A percentile compares a stretch with the other conserved stretches of the same genome.
These are phyloP conservation scores for Sandelia bainsii DNA, from an alignment of 2,797 vertebrate genomes.

Conservation along the genomic window DNA sequence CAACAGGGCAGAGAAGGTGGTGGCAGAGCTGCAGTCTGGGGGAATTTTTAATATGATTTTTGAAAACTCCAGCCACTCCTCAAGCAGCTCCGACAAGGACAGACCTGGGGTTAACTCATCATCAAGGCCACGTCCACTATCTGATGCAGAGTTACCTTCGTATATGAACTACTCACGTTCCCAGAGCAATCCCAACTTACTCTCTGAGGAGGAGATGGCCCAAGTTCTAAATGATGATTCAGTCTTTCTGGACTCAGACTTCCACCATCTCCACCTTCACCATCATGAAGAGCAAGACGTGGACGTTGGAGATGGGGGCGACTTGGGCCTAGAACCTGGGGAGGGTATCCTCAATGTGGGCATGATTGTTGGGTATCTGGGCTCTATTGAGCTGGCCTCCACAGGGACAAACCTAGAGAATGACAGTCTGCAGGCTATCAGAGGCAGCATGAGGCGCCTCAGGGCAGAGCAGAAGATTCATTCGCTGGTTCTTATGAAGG, in stretches of 20 bases:
- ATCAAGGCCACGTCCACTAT: slow-evolving; percentile 82
- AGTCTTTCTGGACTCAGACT: slow-evolving; percentile 85
- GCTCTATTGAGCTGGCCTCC: slow-evolving; percentile 96
- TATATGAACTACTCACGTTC: slow-evolving; percentile 68
- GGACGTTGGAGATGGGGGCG: slow-evolving; percentile 76
- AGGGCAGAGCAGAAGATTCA: slow-evolving; percentile 97
- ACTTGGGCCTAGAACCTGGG: slow-evolving; percentile 82
- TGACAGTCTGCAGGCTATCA: slow-evolving; percentile 96
- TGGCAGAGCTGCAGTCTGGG: slow-evolving; percentile 96
- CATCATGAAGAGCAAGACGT: slow-evolving; percentile 70
- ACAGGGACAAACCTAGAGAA: slow-evolving; percentile 90
- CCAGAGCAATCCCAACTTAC: slow-evolving; percentile 80
- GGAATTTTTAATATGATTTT: slow-evolving; percentile 98
- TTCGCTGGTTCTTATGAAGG: slow-evolving; percentile 93
- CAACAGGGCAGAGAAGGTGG: slow-evolving; percentile 94
- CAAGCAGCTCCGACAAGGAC: slow-evolving; percentile 85
- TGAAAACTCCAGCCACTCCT: slow-evolving; percentile 90
- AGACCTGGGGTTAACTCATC: slow-evolving; percentile 60
- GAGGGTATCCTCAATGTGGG: slow-evolving; percentile 96
- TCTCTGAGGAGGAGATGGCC: slow-evolving; percentile 89
- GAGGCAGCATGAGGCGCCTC: slow-evolving; percentile 97
- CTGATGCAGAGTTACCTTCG: slow-evolving; percentile 85
- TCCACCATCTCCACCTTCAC: slow-evolving; percentile 73
- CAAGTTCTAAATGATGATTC: slow-evolving; percentile 87
- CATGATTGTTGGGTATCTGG: slow-evolving; percentile 98